Percentiles rank a stretch among this genome's conserved stretches.
These are phyloP conservation scores for Ericerus pela DNA, from an alignment of 1,140 invertebrate genomes.

Conservation along the genomic window DNA sequence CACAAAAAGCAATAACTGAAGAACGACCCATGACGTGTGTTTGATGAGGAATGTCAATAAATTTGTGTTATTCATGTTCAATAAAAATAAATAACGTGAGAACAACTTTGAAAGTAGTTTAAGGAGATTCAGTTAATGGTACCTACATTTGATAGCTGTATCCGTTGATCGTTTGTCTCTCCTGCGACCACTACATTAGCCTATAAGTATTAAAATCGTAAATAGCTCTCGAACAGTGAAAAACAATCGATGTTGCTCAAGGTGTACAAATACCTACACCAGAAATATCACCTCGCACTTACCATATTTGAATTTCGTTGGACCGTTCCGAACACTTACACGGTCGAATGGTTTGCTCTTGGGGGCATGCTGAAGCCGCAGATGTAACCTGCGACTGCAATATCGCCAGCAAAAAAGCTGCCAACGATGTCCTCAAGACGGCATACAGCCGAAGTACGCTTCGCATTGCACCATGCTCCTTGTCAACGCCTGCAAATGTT, in stretches of 20 bases:
- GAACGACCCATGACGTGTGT: too few species aligned
- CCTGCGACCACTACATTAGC: too few species aligned
- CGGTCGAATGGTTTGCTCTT: conserved; percentile 21
- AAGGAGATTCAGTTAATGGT: too few species aligned
- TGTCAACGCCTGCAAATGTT: conserved; percentile 8
- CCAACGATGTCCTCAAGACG: conserved; percentile 3
- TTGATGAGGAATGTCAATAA: too few species aligned
- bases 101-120: too few species aligned
- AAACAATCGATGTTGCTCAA: too few species aligned
- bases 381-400: background rate
- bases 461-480: conserved; percentile 11
- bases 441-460: conserved; percentile 9
- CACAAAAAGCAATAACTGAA: too few species aligned
- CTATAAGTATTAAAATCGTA: background rate
- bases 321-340: conserved; percentile 24
- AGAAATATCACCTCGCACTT: conserved; percentile 2
- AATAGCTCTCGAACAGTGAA: background rate
- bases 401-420: background rate
- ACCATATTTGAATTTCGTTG: conserved; percentile 27
- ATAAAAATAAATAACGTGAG: too few species aligned
- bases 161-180: too few species aligned
- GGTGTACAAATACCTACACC: too few species aligned
- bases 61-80: too few species aligned
- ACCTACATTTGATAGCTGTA: too few species aligned
- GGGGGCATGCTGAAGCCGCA: conserved; percentile 16